These are phyloP conservation scores for Oreochromis niloticus DNA, from an alignment of 2,113 vertebrate species.

Conservation along the genomic window DNA sequence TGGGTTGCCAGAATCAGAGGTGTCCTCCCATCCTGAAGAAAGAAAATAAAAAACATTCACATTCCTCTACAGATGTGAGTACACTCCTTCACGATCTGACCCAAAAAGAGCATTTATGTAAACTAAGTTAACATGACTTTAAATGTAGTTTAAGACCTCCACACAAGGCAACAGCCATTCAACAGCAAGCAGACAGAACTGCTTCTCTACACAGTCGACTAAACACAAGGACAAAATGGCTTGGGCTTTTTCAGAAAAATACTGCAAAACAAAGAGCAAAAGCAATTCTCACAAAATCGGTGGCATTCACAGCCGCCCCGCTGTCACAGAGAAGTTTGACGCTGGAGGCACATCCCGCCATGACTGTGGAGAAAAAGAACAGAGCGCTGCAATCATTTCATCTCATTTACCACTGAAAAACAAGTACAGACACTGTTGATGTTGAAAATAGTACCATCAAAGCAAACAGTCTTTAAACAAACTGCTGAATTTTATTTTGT, in stretches of 20 bases:
- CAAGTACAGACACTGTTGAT: neutral
- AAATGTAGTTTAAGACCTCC: neutral
- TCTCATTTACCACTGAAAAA: neutral
- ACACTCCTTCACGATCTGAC: neutral
- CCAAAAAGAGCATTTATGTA: neutral
- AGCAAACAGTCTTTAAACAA: neutral
- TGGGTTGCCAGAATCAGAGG: conserved; percentile 92
- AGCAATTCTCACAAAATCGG: conserved; percentile 81
- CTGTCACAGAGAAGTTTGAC: conserved; percentile 93
- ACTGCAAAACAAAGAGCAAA: neutral
- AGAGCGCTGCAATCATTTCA: neutral
- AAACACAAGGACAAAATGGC: neutral
- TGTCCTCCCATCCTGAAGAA: conserved; percentile 86
- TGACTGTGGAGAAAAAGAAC: conserved; percentile 71
- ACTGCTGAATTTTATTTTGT: neutral
- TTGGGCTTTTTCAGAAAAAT: neutral
- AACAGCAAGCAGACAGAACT: neutral
- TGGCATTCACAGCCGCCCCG: conserved; percentile 84
- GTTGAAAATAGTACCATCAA: neutral
- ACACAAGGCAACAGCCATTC: neutral
- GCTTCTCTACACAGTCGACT: neutral
- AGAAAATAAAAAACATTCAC: neutral
- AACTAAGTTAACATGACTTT: neutral
- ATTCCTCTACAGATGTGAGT: neutral
- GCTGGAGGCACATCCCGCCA: conserved; percentile 89